A percentile compares a stretch with the other conserved stretches of the same genome.
phyloP scores from a whole-genome alignment of 1,140 invertebrate genomes.

The Coelopa frigida region DNA sequence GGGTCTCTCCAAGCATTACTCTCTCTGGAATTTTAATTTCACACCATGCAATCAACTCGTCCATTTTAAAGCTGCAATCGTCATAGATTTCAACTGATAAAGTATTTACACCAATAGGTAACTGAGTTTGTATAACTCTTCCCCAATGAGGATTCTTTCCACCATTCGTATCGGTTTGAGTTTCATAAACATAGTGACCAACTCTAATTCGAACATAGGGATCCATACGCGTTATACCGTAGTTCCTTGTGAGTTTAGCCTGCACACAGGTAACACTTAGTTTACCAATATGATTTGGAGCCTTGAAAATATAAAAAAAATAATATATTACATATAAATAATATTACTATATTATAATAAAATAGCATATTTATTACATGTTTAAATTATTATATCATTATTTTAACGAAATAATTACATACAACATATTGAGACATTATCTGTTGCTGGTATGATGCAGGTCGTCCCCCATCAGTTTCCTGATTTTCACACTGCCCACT shows the following conservation, averaged over 20 bases:
- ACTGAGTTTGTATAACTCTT: slow-evolving; percentile 54
- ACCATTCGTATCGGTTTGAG: slow-evolving; percentile 81
- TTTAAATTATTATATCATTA: no score
- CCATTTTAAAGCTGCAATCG: slow-evolving; percentile 92
- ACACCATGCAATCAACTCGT: slow-evolving; percentile 91
- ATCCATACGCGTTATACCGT: slow-evolving; percentile 94
- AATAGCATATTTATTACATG: no score
- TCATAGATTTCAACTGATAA: slow-evolving; percentile 94
- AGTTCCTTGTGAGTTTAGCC: slow-evolving; percentile 91
- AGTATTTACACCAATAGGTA: slow-evolving; percentile 79
- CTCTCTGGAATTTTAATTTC: slow-evolving; percentile 75
- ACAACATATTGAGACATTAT: no score
- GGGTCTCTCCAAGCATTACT: slow-evolving; percentile 78
- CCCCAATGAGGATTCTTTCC: slow-evolving; percentile 77
- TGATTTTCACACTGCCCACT: no score
- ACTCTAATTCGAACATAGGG: slow-evolving; percentile 88
- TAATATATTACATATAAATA: slow-evolving; percentile 2
- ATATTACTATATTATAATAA: background rate
- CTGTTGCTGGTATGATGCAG: no score
- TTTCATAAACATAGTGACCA: slow-evolving; percentile 91
- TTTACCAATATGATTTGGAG: slow-evolving; percentile 61
- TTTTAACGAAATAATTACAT: no score
- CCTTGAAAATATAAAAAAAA: slow-evolving; percentile 26
- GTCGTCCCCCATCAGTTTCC: no score
- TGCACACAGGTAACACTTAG: slow-evolving; percentile 77